Percentiles rank a stretch among this genome's conserved stretches.
Conservation (phyloP, 2,888 invertebrate species). For the Ceriagrion tenellum region DNA sequence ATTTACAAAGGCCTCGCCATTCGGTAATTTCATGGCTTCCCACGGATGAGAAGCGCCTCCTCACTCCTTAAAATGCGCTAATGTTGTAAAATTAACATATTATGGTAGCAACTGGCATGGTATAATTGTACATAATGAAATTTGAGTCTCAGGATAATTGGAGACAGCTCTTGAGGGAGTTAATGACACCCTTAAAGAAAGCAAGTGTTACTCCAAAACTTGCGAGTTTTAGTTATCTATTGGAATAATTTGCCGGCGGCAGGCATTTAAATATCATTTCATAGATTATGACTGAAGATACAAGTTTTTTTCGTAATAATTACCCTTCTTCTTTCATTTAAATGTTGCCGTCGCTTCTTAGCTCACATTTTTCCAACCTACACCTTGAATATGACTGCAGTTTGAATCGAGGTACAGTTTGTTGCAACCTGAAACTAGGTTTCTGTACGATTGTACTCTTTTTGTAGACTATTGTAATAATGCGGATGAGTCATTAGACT, state of each 20-base stretch:
- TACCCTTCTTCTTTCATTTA: no score
- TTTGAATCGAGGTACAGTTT: no score
- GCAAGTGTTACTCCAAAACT: background rate
- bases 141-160: background rate
- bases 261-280: background rate
- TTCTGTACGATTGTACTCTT: no score
- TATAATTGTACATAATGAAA: background rate
- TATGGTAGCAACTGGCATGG: background rate
- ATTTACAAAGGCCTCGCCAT: background rate
- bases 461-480: no score
- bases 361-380: background rate
- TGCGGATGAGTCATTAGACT: no score
- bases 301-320: no score
- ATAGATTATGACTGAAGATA: no score
- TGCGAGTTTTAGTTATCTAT: background rate
- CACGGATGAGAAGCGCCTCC: background rate
- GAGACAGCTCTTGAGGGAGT: background rate
- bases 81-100: background rate
- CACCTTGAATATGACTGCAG: no score
- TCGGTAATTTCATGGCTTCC: background rate
- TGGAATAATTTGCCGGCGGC: background rate
- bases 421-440: no score
- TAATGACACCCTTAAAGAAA: background rate
- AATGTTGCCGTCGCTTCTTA: no score
- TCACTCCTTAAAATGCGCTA: background rate